These are phyloP conservation scores for Tanytarsus gracilentus DNA, from an alignment of 2,888 invertebrate species.

Conservation along the genomic window DNA sequence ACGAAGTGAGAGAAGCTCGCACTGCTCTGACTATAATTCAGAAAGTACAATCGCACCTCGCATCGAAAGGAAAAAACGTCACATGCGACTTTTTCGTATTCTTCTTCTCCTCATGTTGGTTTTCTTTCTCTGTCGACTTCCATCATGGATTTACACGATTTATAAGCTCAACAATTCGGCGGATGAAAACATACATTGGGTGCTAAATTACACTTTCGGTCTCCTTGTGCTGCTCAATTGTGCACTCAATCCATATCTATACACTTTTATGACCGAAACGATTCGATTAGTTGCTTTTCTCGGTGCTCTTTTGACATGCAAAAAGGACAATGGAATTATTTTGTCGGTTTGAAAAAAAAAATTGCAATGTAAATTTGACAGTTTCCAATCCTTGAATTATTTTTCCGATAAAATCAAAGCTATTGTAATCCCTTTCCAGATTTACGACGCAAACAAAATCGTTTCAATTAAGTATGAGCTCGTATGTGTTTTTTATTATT, in stretches of 20 bases:
- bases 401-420: no score
- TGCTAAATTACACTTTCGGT: conserved; percentile 46
- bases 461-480: conserved; percentile 22
- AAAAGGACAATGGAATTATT: no score
- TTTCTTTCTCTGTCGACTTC: conserved; percentile 47
- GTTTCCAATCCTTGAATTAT: no score
- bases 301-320: no score
- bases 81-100: conserved; percentile 49
- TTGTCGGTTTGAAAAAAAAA: no score
- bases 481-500: no score
- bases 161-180: conserved; percentile 41
- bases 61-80: conserved; percentile 39
- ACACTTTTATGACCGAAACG: conserved; percentile 50
- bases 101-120: conserved; percentile 48
- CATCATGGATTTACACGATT: conserved; percentile 48
- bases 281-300: conserved; percentile 33
- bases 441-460: no score
- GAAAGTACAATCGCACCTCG: no score
- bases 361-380: no score
- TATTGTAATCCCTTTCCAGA: no score
- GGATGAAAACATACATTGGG: conserved; percentile 40
- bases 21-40: no score
- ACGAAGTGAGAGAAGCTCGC: no score
- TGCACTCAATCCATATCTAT: conserved; percentile 51
- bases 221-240: conserved; percentile 48